phyloP scores from a whole-genome alignment of 2,888 invertebrate species.

The Nomada fabriciana region DNA sequence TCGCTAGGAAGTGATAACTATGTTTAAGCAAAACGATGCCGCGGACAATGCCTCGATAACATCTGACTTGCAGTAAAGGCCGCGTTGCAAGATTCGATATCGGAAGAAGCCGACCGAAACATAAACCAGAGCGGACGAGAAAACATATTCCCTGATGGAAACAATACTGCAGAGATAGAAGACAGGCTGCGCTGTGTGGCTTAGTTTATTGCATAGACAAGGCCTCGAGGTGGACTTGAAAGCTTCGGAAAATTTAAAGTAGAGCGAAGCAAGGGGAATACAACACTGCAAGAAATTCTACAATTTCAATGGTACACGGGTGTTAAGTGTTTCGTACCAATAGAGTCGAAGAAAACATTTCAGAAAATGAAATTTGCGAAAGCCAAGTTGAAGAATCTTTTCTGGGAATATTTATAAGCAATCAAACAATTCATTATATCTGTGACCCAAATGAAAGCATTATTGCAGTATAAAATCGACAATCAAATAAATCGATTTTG shows the following conservation, averaged over 20 bases:
- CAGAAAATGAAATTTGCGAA: not conserved
- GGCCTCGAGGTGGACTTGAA: conserved; percentile 10
- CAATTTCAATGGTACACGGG: conserved; percentile 15
- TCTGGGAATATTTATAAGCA: too few species aligned
- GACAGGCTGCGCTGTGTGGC: conserved; percentile 16
- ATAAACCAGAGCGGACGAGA: conserved; percentile 37
- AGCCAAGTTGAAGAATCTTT: too few species aligned
- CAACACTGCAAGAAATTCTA: conserved; percentile 9
- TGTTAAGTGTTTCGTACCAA: not conserved
- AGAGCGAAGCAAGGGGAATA: conserved; percentile 19
- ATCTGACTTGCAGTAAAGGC: conserved; percentile 35
- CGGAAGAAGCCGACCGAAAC: conserved; percentile 44
- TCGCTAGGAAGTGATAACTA: conserved; percentile 35
- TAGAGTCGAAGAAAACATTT: not conserved
- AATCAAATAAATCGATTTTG: too few species aligned
- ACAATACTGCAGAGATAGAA: conserved; percentile 54
- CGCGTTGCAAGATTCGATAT: conserved; percentile 33
- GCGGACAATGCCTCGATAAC: conserved; percentile 47
- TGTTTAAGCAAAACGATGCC: conserved; percentile 40
- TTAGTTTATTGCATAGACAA: conserved; percentile 32
- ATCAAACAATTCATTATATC: too few species aligned
- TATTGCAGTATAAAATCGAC: too few species aligned
- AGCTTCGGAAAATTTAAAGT: conserved; percentile 29
- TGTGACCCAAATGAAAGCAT: too few species aligned
- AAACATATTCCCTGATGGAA: conserved; percentile 56